Evolutionary conservation across 2,797 vertebrate genomes (phyloP).

Genomic region (Takifugu rubripes): DNA sequence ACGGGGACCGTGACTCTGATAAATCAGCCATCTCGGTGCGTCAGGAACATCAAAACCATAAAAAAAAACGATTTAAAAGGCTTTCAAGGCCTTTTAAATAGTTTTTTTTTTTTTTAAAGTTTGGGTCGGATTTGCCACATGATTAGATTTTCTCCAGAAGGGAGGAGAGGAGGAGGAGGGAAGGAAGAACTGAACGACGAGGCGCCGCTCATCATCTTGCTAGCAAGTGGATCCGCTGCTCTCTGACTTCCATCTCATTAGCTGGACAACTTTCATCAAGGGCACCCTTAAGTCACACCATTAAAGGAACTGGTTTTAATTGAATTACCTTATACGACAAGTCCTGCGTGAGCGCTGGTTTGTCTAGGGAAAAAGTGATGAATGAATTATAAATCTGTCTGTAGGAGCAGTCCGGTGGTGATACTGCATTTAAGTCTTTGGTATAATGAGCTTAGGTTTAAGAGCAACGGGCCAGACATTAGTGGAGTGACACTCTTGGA

Average conservation of each 20-base stretch:
- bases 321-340: slow-evolving; percentile 58
- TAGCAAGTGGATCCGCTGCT: not conserved
- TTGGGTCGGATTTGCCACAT: too few species aligned
- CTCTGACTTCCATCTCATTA: slow-evolving; percentile 31
- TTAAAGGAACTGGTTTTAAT: slow-evolving; percentile 63
- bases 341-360: slow-evolving; percentile 36
- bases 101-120: too few species aligned
- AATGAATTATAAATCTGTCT: slow-evolving; percentile 66
- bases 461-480: slow-evolving; percentile 52
- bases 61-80: too few species aligned
- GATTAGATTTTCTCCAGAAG: too few species aligned
- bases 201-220: not conserved
- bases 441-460: slow-evolving; percentile 77
- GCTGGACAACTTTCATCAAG: slow-evolving; percentile 46
- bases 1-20: too few species aligned
- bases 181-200: too few species aligned
- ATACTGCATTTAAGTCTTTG: slow-evolving; percentile 66
- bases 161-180: too few species aligned
- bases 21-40: too few species aligned
- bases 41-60: too few species aligned
- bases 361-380: slow-evolving; percentile 60
- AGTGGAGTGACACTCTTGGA: slow-evolving; percentile 52
- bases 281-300: slow-evolving; percentile 42
- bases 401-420: slow-evolving; percentile 64
- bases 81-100: too few species aligned